phyloP scores from a whole-genome alignment of 2,797 vertebrate genomes.

The Galago senegalensis region DNA sequence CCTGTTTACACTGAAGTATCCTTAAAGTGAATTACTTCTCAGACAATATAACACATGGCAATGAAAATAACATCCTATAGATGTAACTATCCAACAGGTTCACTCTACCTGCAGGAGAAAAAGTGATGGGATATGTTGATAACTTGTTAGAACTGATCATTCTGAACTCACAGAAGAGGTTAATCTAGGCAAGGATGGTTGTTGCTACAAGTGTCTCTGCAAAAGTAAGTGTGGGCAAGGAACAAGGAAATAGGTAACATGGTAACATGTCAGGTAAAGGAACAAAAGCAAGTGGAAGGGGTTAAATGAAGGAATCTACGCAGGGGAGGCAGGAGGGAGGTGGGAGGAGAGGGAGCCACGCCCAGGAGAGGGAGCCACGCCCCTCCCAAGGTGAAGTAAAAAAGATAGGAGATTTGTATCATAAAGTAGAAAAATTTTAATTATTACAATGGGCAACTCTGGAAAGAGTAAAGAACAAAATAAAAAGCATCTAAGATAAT shows the following conservation, averaged over 20 bases:
- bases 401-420: neutral
- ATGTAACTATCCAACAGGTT: neutral
- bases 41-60: neutral
- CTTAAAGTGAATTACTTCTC: neutral
- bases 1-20: neutral
- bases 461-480: neutral
- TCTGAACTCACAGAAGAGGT: neutral
- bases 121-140: neutral
- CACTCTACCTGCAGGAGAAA: neutral
- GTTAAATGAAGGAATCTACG: neutral
- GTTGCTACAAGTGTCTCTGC: neutral
- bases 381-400: accelerated
- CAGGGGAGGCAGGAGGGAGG: neutral
- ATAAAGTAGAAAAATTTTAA: neutral
- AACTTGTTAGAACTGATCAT: neutral
- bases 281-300: neutral
- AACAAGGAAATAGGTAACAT: no score
- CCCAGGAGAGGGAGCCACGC: accelerated
- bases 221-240: neutral
- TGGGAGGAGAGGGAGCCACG: accelerated
- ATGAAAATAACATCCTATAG: neutral
- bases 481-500: neutral
- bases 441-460: neutral
- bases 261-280: neutral
- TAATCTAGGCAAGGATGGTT: neutral